Evolutionary conservation across 2,797 vertebrate genomes (phyloP).

Genomic region (Phalloptychus januarius): DNA sequence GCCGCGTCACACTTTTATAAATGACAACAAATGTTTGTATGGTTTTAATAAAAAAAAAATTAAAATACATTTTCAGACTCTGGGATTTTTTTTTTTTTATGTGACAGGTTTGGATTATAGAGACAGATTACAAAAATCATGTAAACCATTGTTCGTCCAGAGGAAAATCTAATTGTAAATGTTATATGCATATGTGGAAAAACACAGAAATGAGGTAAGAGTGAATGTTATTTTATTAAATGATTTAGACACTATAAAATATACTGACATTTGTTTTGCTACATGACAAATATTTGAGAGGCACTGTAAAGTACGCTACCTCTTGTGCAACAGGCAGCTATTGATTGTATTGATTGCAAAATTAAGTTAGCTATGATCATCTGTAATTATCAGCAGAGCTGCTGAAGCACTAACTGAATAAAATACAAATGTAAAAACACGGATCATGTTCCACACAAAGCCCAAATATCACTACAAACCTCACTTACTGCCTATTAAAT

Average conservation of each 20-base stretch:
- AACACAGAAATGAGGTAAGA: neutral
- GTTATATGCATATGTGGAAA: neutral
- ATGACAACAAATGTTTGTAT: constrained; percentile 95
- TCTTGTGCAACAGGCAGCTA: neutral
- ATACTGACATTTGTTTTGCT: neutral
- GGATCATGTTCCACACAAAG: neutral
- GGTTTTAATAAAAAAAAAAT: constrained; percentile 92
- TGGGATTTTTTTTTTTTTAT: constrained; percentile 41
- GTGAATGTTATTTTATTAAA: neutral
- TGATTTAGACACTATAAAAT: neutral
- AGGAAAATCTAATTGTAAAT: neutral
- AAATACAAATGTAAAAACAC: neutral
- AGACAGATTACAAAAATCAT: neutral
- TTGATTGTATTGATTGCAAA: neutral
- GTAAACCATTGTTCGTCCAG: no score
- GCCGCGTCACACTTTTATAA: constrained; percentile 96
- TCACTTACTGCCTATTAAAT: neutral
- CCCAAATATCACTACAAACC: neutral
- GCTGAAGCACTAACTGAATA: neutral
- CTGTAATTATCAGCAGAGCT: neutral
- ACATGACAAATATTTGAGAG: neutral
- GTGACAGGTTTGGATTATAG: constrained; percentile 10
- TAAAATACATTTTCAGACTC: constrained; percentile 82
- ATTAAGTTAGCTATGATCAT: neutral
- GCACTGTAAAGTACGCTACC: neutral